Conservation (phyloP, 2,888 invertebrate species). For the Oscheius myriophilus region DNA sequence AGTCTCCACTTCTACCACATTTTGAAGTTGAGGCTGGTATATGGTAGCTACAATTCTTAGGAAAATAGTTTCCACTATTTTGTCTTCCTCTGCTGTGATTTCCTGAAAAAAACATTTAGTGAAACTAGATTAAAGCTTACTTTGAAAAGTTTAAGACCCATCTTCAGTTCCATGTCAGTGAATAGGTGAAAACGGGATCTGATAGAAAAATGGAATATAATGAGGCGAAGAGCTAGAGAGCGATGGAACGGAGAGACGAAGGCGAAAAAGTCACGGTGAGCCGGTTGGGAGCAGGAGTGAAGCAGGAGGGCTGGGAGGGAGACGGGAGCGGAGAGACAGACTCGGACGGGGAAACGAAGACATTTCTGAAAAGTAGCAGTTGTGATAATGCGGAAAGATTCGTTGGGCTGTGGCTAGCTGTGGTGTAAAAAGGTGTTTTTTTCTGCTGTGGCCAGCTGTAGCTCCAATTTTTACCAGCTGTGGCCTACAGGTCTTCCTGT, state of each 20-base stretch:
- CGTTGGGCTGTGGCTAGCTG: background rate
- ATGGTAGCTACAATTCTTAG: slow-evolving; percentile 8
- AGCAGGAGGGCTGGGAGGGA: slow-evolving; percentile 1
- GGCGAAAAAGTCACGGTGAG: slow-evolving; percentile 3
- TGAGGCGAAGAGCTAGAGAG: slow-evolving; percentile 2
- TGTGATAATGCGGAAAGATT: background rate
- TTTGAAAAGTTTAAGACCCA: slow-evolving; percentile 13
- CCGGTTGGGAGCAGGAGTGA: background rate
- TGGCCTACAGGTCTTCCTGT: too few relatives aligned
- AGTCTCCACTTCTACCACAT: slow-evolving; percentile 2
- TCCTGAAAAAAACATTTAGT: slow-evolving; percentile 7
- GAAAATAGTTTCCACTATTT: slow-evolving; percentile 4
- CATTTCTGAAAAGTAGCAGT: slow-evolving; percentile 2
- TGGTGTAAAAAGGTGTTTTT: too few relatives aligned
- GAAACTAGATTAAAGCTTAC: background rate
- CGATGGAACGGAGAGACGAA: slow-evolving; percentile 3
- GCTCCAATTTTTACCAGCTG: too few relatives aligned
- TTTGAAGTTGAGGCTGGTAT: slow-evolving; percentile 11
- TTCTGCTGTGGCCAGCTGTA: too few relatives aligned
- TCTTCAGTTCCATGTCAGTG: slow-evolving; percentile 10
- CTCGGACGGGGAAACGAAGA: slow-evolving; percentile 5
- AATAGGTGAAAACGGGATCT: background rate
- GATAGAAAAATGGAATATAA: slow-evolving; percentile 15
- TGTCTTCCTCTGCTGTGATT: slow-evolving; percentile 11
- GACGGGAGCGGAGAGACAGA: slow-evolving; percentile 12